A percentile compares a stretch with the other conserved stretches of the same genome.
phyloP scores from a whole-genome alignment of 2,888 invertebrate genomes.

The Fragum fragum region DNA sequence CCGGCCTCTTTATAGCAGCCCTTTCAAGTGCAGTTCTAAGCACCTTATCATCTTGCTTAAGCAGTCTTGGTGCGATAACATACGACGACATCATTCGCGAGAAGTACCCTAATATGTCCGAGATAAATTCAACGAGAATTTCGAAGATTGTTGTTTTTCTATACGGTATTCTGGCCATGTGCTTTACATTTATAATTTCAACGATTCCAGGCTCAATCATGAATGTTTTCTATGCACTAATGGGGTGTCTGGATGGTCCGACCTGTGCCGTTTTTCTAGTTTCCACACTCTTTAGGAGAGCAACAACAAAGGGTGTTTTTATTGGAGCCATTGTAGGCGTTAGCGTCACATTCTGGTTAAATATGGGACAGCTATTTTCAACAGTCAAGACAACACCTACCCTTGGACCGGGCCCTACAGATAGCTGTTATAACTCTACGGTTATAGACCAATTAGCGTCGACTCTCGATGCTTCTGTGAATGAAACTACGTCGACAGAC shows the following conservation, averaged over 20 bases:
- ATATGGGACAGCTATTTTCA: conserved; percentile 32
- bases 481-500: not conserved
- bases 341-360: conserved; percentile 1
- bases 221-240: conserved; percentile 5
- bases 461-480: too few species aligned
- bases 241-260: conserved; percentile 10
- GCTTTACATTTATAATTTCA: conserved; percentile 11
- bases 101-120: conserved; percentile 4
- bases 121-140: not conserved
- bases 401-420: conserved; percentile 38
- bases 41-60: conserved; percentile 52
- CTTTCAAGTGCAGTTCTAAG: conserved; percentile 52
- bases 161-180: conserved; percentile 12
- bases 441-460: not conserved
- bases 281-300: conserved; percentile 4
- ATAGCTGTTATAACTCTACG: not conserved
- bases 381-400: conserved; percentile 13
- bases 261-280: not conserved
- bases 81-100: conserved; percentile 55
- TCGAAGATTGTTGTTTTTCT: conserved; percentile 10
- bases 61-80: conserved; percentile 46
- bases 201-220: conserved; percentile 1
- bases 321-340: not conserved
- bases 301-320: conserved; percentile 5
- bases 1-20: conserved; percentile 56